Percentiles rank a stretch among this genome's conserved stretches.
phyloP scores from a whole-genome alignment of 2,888 invertebrate species.

The Tetragonula carbonaria region DNA sequence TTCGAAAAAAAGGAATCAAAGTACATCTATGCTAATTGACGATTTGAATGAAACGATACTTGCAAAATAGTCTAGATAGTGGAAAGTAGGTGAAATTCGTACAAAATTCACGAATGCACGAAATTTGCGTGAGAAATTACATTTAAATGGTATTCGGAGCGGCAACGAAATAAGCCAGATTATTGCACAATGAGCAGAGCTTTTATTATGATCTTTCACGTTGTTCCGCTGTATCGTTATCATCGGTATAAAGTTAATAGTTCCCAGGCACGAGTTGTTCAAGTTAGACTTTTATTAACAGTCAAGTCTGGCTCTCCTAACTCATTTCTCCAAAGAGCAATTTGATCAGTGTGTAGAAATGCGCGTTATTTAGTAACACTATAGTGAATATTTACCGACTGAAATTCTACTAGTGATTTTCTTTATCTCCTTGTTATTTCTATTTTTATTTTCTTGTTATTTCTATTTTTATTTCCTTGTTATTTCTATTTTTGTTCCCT shows the following conservation, averaged over 20 bases:
- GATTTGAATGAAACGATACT: too few relatives aligned
- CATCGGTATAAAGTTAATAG: constrained; percentile 11
- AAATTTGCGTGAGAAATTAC: not conserved
- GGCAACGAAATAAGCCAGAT: not conserved
- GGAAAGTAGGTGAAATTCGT: not conserved
- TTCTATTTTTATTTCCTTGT: too few relatives aligned
- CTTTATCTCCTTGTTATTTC: too few relatives aligned
- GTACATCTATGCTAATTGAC: too few relatives aligned
- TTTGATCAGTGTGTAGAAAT: constrained; percentile 17
- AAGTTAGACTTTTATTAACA: constrained; percentile 31
- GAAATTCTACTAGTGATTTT: not conserved
- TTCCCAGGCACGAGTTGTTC: constrained; percentile 11
- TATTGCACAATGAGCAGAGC: constrained; percentile 1
- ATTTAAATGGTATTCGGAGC: not conserved
- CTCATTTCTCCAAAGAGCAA: constrained; percentile 13
- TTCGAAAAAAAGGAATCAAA: not conserved
- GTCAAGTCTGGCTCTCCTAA: not conserved
- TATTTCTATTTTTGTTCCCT: too few relatives aligned
- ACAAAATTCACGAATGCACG: not conserved
- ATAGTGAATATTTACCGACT: constrained; percentile 12
- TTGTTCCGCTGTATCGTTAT: not conserved
- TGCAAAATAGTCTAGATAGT: not conserved
- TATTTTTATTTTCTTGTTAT: too few relatives aligned
- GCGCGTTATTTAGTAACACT: constrained; percentile 20
- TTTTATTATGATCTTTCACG: not conserved